Base-by-base conservation (phyloP, 1,140 invertebrate genomes). In the Drosophila navojoa region DNA sequence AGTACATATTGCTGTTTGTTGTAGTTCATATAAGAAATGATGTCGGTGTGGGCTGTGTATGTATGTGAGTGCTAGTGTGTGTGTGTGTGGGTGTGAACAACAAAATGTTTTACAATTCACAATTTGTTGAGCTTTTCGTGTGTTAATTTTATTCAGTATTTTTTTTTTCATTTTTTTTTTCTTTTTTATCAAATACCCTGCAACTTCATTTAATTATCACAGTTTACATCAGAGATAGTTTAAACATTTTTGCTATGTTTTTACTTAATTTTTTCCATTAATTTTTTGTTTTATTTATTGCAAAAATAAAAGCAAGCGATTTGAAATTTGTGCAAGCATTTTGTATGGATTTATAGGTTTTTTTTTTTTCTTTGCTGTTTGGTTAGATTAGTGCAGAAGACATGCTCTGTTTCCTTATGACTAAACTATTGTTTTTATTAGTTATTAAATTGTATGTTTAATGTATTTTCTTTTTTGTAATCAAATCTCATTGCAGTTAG, bases 141-240 rank as follows among this genome's bases (percentile, higher is more conserved):
- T 45, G 76, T 60, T 78, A 60, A 78, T 70, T 67, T 70, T 22
- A 49, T 49, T 38, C 22, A 22, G 16, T 52, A 71, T 70, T 60
- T 62, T 66, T 52, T 63, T 64, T 82, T 81, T 44, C 15, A 15
- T 42, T 77, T 85, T 52, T 44, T 66, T 63, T 44, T 66, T 67
- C 63, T 54, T 59, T 76, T 71, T 73, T 90, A 87, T 87, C 84
- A 84, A 91, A 90, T 91, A 91, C 90, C 90, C 90, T 91, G 90
- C 90, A 91, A 91, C 90, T 91, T 91, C 85, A 84, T 78, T 87
- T 90, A 87, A 84, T 91, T 89, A 91, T 91, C 90, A 91, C 90
- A 91, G 90, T 87, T 90, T 90, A 84, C 80, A 90, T 91, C 74
- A 91, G 82, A 91, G 79, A 86, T 84, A 82, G 87, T 82, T 76